phyloP scores from a whole-genome alignment of 2,113 vertebrate genomes.

The Amazona vittata region DNA sequence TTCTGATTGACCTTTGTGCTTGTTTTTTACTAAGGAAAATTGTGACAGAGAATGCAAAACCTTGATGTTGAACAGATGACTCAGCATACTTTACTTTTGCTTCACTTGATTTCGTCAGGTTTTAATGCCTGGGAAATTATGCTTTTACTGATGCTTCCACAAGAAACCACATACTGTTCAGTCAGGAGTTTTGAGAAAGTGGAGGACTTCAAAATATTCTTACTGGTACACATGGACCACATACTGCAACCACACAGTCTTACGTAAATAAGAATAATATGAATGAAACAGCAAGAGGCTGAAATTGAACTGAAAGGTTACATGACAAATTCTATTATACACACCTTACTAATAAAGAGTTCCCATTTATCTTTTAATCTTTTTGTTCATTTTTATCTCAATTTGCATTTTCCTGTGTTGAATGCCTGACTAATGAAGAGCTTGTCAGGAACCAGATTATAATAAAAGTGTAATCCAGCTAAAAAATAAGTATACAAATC shows the following conservation, averaged over 20 bases:
- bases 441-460: neutral
- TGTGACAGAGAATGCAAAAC: neutral
- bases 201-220: neutral
- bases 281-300: neutral
- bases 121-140: neutral
- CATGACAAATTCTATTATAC: neutral
- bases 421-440: neutral
- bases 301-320: neutral
- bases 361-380: neutral
- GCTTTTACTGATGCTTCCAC: neutral
- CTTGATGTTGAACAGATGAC: neutral
- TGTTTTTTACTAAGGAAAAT: neutral
- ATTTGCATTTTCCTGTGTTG: neutral
- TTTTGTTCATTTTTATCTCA: neutral
- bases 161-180: neutral
- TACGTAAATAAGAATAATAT: neutral
- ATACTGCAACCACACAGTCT: neutral
- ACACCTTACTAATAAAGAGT: neutral
- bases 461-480: neutral
- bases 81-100: neutral
- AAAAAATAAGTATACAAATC: neutral
- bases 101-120: neutral
- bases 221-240: neutral
- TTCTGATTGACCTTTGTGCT: neutral
- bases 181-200: neutral